Evolutionary conservation across 35 echinoderm and acorn worm genomes (phyloP).

Genomic region (Ptychodera flava): DNA sequence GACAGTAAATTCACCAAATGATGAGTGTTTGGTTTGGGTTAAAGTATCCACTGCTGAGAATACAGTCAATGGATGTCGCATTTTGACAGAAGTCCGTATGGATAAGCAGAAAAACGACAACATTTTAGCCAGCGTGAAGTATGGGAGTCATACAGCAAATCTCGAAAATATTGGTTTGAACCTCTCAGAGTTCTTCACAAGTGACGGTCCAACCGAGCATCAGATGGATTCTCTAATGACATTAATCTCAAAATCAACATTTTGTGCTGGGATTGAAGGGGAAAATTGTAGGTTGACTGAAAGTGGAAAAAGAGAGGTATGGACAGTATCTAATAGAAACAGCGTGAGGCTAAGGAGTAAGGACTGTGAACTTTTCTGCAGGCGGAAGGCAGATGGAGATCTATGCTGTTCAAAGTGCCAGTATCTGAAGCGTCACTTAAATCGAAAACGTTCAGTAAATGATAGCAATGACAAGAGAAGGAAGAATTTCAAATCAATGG

Average conservation of each 20-base stretch:
- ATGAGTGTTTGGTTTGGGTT: neutral
- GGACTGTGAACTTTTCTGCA: neutral
- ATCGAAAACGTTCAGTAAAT: neutral
- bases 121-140: neutral
- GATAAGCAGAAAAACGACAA: neutral
- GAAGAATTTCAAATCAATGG: neutral
- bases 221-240: neutral
- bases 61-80: neutral
- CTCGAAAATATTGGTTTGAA: neutral
- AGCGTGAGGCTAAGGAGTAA: neutral
- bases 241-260: neutral
- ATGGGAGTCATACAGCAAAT: neutral
- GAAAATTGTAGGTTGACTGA: neutral
- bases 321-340: neutral
- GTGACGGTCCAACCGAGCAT: neutral
- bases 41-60: neutral
- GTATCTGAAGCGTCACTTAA: neutral
- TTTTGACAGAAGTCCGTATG: neutral
- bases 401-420: neutral
- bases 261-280: neutral
- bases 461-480: neutral
- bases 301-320: neutral
- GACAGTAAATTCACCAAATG: neutral
- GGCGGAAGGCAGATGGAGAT: neutral
- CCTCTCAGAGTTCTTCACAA: neutral